Conservation (phyloP, 2,888 invertebrate genomes). For the Anarsia innoxiella region DNA sequence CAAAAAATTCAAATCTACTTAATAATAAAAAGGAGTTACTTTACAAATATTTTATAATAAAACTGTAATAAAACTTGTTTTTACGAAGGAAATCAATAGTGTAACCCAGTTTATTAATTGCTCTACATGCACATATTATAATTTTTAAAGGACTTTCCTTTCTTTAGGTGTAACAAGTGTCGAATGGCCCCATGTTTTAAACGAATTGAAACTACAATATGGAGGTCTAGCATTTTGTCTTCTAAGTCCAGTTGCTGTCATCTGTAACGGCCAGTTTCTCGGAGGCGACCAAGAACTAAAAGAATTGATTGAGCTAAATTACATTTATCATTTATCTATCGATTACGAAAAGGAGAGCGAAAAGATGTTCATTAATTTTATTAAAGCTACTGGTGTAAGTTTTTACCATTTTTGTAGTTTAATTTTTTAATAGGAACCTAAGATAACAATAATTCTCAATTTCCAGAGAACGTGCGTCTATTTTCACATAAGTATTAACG, state of each 20-base stretch:
- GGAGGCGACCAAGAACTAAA: slow-evolving; percentile 70
- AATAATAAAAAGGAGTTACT: not conserved
- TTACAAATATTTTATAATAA: not conserved
- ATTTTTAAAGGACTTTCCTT: not conserved
- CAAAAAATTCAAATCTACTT: not conserved
- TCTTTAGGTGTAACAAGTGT: slow-evolving; percentile 49
- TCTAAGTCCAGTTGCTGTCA: slow-evolving; percentile 59
- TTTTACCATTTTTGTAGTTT: not conserved
- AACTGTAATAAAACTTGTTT: too few species aligned
- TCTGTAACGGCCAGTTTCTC: slow-evolving; percentile 62
- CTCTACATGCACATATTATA: not conserved
- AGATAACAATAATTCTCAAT: too few species aligned
- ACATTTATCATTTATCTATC: slow-evolving; percentile 49
- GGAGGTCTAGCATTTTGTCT: slow-evolving; percentile 65
- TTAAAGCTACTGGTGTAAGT: slow-evolving; percentile 60
- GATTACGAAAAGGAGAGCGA: slow-evolving; percentile 63
- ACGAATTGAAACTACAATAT: slow-evolving; percentile 47
- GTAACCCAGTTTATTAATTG: not conserved
- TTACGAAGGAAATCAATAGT: too few species aligned
- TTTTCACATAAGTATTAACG: slow-evolving; percentile 67
- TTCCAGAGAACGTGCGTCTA: slow-evolving; percentile 72
- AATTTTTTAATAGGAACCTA: not conserved
- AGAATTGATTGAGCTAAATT: slow-evolving; percentile 55
- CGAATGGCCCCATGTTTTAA: slow-evolving; percentile 55
- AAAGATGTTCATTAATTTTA: slow-evolving; percentile 50